These are phyloP conservation scores for Ameiurus melas DNA, from an alignment of 2,113 vertebrate genomes.

Conservation along the genomic window DNA sequence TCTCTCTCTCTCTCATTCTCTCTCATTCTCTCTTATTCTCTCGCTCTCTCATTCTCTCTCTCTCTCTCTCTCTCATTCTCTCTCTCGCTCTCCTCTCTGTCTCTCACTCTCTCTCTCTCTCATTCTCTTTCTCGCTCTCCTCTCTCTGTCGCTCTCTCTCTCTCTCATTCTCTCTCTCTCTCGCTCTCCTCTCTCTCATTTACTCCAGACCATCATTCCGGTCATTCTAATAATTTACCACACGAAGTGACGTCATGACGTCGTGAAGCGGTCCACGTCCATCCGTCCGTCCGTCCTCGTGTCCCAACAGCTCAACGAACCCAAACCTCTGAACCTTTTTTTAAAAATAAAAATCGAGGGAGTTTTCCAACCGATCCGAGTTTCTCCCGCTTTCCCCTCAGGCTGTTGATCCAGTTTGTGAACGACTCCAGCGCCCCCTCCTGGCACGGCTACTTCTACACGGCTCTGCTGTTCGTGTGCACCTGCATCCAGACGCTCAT, in stretches of 20 bases:
- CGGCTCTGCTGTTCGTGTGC: constrained; percentile 82
- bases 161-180: too few relatives aligned
- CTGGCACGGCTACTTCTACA: constrained; percentile 95
- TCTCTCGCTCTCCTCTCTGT: fast-evolving
- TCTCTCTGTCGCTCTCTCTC: too few relatives aligned
- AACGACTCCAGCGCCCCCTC: constrained; percentile 77
- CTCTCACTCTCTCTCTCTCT: too few relatives aligned
- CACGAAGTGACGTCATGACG: background rate
- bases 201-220: too few relatives aligned
- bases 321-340: background rate
- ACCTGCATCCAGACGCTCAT: constrained; percentile 88
- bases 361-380: background rate
- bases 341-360: background rate
- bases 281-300: background rate
- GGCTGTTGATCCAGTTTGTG: constrained; percentile 85
- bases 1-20: too few relatives aligned
- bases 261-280: background rate
- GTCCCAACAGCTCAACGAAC: background rate
- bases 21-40: too few relatives aligned
- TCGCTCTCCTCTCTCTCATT: too few relatives aligned
- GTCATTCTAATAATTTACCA: background rate
- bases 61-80: too few relatives aligned
- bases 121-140: too few relatives aligned
- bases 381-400: constrained; percentile 53
- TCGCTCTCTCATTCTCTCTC: too few relatives aligned